A percentile compares a stretch with the other conserved stretches of the same genome.
Evolutionary conservation across 2,113 vertebrate genomes (phyloP).

Genomic region (Pteruthius melanotis): DNA sequence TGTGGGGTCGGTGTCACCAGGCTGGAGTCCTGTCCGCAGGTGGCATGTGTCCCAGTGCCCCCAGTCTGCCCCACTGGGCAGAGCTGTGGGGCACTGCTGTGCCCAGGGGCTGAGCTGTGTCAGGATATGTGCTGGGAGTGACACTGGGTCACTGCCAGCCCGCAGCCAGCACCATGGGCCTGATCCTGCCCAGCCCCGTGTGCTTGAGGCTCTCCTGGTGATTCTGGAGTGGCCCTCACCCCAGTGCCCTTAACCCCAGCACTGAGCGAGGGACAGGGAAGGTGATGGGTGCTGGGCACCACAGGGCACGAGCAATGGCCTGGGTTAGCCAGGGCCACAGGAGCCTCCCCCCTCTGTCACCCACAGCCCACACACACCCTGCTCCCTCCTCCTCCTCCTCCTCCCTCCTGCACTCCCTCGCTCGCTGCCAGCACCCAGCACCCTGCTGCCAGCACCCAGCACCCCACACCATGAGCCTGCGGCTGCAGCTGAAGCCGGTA

Average conservation of each 20-base stretch:
- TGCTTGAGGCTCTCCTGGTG: background rate
- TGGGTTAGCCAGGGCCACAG: background rate
- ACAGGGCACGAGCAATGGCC: rapidly evolving
- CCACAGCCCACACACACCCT: background rate
- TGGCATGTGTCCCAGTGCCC: background rate
- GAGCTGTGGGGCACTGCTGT: too few relatives aligned
- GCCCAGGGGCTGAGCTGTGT: background rate
- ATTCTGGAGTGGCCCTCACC: background rate
- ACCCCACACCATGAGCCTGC: conserved; percentile 70
- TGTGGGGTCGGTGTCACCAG: background rate
- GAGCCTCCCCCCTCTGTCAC: background rate
- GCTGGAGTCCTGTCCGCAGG: background rate
- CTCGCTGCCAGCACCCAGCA: background rate
- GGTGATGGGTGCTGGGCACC: background rate
- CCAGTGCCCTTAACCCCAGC: background rate
- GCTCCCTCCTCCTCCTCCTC: background rate
- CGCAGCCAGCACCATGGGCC: background rate
- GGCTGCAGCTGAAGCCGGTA: conserved; percentile 75
- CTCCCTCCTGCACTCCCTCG: background rate
- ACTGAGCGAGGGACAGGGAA: background rate
- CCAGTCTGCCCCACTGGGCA: background rate
- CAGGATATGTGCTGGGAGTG: rapidly evolving
- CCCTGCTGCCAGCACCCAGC: background rate
- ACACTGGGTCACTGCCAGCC: background rate
- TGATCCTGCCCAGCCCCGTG: background rate